Percentiles rank a stretch among this genome's conserved stretches.
Conservation (phyloP, 1,140 invertebrate species). For the Sesamia nonagrioides region DNA sequence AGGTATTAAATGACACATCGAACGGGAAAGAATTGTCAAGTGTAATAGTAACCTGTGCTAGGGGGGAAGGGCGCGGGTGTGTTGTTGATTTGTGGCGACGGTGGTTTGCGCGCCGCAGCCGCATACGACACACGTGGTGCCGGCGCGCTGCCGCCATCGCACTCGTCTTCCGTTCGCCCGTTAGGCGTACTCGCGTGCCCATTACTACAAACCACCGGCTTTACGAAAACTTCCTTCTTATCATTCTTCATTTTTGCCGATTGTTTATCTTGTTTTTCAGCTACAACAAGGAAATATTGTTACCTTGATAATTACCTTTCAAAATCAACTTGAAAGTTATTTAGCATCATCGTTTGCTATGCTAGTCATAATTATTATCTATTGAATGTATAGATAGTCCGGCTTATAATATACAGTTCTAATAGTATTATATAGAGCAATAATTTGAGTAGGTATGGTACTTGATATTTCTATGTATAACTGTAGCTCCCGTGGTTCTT, state of each 20-base stretch:
- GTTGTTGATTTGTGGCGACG: slow-evolving; percentile 72
- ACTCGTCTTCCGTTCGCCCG: slow-evolving; percentile 81
- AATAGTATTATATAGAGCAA: background rate
- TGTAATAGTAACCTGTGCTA: slow-evolving; percentile 68
- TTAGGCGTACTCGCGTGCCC: slow-evolving; percentile 78
- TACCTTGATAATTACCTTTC: slow-evolving; percentile 45
- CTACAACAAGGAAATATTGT: slow-evolving; percentile 65
- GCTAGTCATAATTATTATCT: slow-evolving; percentile 2
- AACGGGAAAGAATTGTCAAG: slow-evolving; percentile 38
- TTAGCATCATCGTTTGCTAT: slow-evolving; percentile 12
- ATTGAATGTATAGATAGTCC: background rate
- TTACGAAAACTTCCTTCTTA: slow-evolving; percentile 73
- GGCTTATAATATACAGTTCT: background rate
- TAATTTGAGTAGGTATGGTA: background rate
- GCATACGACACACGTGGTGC: slow-evolving; percentile 81
- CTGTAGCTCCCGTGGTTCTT: slow-evolving; percentile 16
- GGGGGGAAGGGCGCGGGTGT: slow-evolving; percentile 69
- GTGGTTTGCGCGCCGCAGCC: slow-evolving; percentile 80
- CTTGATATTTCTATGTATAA: slow-evolving; percentile 31
- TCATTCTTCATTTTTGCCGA: slow-evolving; percentile 80
- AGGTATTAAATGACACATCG: slow-evolving; percentile 39
- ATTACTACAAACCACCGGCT: slow-evolving; percentile 75
- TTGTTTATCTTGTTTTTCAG: slow-evolving; percentile 76
- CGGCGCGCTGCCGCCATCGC: slow-evolving; percentile 69
- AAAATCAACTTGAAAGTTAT: slow-evolving; percentile 14